These are phyloP conservation scores for Cryptocephalus moraei DNA, from an alignment of 2,888 invertebrate species.

Conservation along the genomic window DNA sequence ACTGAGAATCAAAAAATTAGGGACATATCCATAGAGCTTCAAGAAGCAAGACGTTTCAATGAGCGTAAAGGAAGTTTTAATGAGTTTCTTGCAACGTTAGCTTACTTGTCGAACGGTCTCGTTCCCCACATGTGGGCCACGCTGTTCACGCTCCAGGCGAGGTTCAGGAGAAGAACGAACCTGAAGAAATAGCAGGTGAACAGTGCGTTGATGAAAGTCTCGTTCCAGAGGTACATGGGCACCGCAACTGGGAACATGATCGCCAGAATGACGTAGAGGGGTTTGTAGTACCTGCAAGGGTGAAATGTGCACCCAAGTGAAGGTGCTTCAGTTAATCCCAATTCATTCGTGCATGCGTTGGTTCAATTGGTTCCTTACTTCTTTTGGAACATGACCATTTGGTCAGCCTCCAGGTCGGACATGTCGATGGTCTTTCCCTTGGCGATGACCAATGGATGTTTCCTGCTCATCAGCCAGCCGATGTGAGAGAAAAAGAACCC, in stretches of 20 bases:
- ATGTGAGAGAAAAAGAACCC: conserved; percentile 86
- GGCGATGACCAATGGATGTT: conserved; percentile 64
- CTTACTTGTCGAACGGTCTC: conserved; percentile 66
- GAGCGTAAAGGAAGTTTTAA: no score
- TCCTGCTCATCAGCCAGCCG: conserved; percentile 72
- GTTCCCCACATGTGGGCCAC: conserved; percentile 70
- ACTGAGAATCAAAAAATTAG: no score
- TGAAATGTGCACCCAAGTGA: no score
- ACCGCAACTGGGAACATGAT: conserved; percentile 52
- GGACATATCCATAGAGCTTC: no score
- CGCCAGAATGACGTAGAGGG: conserved; percentile 47
- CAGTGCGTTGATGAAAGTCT: conserved; percentile 49
- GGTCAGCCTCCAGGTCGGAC: conserved; percentile 64
- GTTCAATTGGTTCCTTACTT: conserved; percentile 42
- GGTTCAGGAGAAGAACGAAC: conserved; percentile 55
- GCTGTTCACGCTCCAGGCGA: conserved; percentile 76
- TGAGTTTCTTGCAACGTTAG: conserved; percentile 6
- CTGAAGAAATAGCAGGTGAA: conserved; percentile 52
- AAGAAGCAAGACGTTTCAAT: no score
- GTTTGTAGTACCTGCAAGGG: conserved; percentile 54
- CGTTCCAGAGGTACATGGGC: conserved; percentile 61
- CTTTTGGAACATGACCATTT: conserved; percentile 64
- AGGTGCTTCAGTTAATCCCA: no score
- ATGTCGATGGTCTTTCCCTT: conserved; percentile 60
- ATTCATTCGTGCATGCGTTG: no score